Evolutionary conservation across 2,888 invertebrate species (phyloP), one percentile per base, ranked within the genome.

Genomic region (Brenthis daphne): DNA sequence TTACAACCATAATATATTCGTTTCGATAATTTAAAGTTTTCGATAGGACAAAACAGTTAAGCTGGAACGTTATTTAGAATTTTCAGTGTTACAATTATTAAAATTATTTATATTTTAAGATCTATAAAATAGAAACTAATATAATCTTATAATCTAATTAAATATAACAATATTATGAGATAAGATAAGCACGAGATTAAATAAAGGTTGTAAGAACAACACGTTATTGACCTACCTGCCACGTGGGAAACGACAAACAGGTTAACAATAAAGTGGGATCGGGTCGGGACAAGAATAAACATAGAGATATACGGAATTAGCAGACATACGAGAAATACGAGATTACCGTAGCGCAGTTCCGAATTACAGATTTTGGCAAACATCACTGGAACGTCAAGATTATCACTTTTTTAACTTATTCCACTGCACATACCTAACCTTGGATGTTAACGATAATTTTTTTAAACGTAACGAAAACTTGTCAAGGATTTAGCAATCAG

Each of bases 351-450:
- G 77, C 81, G 80, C 80, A 82, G 80, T 80, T 80, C 77, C 78
- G 79, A 78, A 76, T 80, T 78, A 77, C 77, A 74, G 74, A 80
- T 81, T 81, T 85, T 86, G 85, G 85, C 87, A 86, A 82, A 79
- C 79, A 80, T 77, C 80, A 75, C 82, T 76, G 75, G 72, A 77
- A 66, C 68, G 73, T 74, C 66, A 58, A 56, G 29, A 60, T 55
- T 65, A 64, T 57, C 76, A 77, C 75, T 64, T 69, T 16, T 58
- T 54, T 50, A 57, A 70, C 63, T 70, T 64, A 72, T 64, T 51
- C 12, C 68, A 70, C 61, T 60, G 68, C 33, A 64, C 64, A 43
- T 8, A 43, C 37, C 37, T 16, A 16, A 61, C 58, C 51, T 55
- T 50, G 29, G 47, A 53, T 66, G 11, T 51, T n/a, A 60, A 54